Conservation (phyloP, 2,113 vertebrate species). For the Zosterops hypoxanthus region DNA sequence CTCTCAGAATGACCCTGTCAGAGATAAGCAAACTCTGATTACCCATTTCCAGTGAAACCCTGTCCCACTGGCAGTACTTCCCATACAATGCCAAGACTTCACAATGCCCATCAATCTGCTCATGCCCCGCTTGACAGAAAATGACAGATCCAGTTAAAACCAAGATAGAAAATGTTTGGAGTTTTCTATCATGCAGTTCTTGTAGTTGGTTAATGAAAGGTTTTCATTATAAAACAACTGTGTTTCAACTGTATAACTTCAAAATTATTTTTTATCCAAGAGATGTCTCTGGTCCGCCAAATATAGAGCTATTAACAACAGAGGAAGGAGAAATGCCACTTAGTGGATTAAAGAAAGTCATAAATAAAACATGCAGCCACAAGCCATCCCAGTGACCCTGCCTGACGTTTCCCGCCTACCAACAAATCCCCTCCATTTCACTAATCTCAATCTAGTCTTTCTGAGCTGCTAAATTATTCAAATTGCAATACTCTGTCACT, state of each 20-base stretch:
- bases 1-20: neutral
- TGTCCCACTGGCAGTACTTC: neutral
- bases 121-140: neutral
- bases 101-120: neutral
- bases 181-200: neutral
- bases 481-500: neutral
- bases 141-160: neutral
- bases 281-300: neutral
- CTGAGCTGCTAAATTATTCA: neutral
- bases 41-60: neutral
- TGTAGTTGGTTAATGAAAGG: neutral
- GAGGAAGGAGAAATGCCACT: neutral
- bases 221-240: neutral
- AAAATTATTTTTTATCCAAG: neutral
- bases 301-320: neutral
- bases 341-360: constrained; percentile 10
- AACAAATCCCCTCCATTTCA: neutral
- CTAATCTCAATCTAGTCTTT: neutral
- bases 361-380: neutral
- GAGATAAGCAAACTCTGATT: neutral
- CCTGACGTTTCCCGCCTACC: neutral
- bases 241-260: neutral
- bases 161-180: accelerated
- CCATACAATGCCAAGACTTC: neutral
- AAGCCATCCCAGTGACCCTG: neutral